These are phyloP conservation scores for Jordanella pulchra DNA, from an alignment of 2,797 vertebrate species.

Conservation along the genomic window DNA sequence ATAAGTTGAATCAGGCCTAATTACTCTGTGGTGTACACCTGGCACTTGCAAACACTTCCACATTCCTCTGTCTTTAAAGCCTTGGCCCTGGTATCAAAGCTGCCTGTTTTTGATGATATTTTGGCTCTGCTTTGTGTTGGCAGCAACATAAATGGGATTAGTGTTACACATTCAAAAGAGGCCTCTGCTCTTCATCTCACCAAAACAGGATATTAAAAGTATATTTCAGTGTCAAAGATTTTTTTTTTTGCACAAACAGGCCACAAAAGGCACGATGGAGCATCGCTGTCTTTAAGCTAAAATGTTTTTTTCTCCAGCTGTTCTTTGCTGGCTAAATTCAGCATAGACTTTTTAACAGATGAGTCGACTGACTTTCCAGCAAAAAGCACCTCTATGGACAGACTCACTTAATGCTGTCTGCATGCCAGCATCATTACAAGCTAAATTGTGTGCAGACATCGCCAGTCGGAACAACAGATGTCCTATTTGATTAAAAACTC, in stretches of 20 bases:
- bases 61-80: slow-evolving; percentile 80
- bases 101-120: slow-evolving; percentile 77
- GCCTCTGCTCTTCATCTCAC: slow-evolving; percentile 70
- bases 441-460: slow-evolving; percentile 70
- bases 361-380: slow-evolving; percentile 10
- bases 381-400: slow-evolving; percentile 31
- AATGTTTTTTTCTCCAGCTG: background rate
- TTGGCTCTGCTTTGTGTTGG: slow-evolving; percentile 76
- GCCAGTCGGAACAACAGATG: slow-evolving; percentile 75
- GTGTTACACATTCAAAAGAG: slow-evolving; percentile 68
- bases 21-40: slow-evolving; percentile 80
- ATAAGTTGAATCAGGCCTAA: slow-evolving; percentile 78
- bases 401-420: slow-evolving; percentile 28
- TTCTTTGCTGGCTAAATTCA: slow-evolving; percentile 14
- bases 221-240: slow-evolving; percentile 66
- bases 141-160: slow-evolving; percentile 78
- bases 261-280: slow-evolving; percentile 8
- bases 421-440: slow-evolving; percentile 68
- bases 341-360: background rate
- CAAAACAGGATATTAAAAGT: slow-evolving; percentile 67
- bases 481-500: slow-evolving; percentile 56
- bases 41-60: slow-evolving; percentile 73
- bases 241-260: slow-evolving; percentile 29
- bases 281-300: slow-evolving; percentile 2
- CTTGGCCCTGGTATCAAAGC: slow-evolving; percentile 81